Evolutionary conservation across 2,113 vertebrate genomes (phyloP), one percentile per base, ranked within the genome.

Genomic region (Chrysemys picta): DNA sequence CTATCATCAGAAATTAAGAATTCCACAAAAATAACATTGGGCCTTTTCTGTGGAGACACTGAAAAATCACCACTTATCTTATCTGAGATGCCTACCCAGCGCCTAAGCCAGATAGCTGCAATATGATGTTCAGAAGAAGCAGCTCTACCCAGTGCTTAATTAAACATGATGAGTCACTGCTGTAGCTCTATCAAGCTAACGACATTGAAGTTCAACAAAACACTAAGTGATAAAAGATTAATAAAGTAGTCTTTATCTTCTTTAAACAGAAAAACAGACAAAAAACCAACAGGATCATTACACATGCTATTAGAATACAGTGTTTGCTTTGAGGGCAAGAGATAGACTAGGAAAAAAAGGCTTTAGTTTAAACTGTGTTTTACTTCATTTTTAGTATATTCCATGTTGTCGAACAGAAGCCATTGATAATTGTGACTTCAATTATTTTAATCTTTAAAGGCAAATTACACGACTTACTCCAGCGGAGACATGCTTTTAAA

Each of bases 401-500:
- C 95, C 50, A 57, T 90, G 62, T 29, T 91, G 91, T 91, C 94
- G 85, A 97, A 65, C 93, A 97, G 92, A 91, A 97, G 94, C 94
- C 91, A 95, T 95, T 62, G 69, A 8, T 88, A 96, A 98, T 95
- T 97, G 97, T 31, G 89, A 94, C 93, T 97, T 93, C 94, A 95
- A 97, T 97, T 97, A 94, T 87, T 97, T 94, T 94, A 94, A 96
- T 96, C 89, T 96, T 96, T 97, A 97, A 96, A 97, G 92, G 96
- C 85, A 97, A 97, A 98, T 97, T 96, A 97, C 82, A 96, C 75
- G 94, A 94, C 91, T 97, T 97, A 97, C 56, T 93, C 94, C 89
- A 94, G 92, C 82, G 90, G 97, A 95, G 94, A 98, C 97, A 98
- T 94, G 93, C 93, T 98, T 98, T 98, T 96, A 98, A 97, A 98